These are phyloP conservation scores for Drosophila kohkoa DNA, from an alignment of 1,140 invertebrate genomes.

Conservation along the genomic window DNA sequence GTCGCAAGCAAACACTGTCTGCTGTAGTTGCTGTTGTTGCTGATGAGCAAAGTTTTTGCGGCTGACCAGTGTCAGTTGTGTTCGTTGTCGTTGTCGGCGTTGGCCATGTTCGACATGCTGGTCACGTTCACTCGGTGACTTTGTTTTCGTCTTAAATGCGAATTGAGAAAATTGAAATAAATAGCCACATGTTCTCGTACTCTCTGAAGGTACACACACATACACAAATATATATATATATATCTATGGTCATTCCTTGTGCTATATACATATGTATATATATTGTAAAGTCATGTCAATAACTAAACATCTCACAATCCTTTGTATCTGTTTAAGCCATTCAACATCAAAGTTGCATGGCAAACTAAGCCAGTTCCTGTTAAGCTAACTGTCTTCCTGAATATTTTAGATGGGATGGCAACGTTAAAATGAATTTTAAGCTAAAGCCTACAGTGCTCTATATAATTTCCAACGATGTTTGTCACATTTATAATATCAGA, in stretches of 20 bases:
- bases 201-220: conserved; percentile 34
- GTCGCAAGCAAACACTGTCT: background rate
- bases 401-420: background rate
- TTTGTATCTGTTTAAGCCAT: conserved; percentile 1
- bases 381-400: background rate
- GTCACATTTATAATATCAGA: too few species aligned
- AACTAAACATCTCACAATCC: conserved; percentile 6
- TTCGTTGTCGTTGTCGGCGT: conserved; percentile 11
- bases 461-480: background rate
- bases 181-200: conserved; percentile 70
- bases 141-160: conserved; percentile 82
- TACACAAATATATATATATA: conserved; percentile 27
- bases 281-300: conserved; percentile 5
- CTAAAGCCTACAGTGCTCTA: background rate
- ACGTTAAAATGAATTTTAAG: background rate
- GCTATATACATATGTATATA: background rate
- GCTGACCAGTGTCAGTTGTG: conserved; percentile 66
- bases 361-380: conserved; percentile 8
- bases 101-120: conserved; percentile 56
- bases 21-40: conserved; percentile 24
- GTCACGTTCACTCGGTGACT: conserved; percentile 77
- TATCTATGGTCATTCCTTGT: conserved; percentile 7
- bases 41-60: conserved; percentile 76
- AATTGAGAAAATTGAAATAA: conserved; percentile 83
- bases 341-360: conserved; percentile 6